Conservation (phyloP, 1,140 invertebrate species). For the Calosoma granatense region DNA sequence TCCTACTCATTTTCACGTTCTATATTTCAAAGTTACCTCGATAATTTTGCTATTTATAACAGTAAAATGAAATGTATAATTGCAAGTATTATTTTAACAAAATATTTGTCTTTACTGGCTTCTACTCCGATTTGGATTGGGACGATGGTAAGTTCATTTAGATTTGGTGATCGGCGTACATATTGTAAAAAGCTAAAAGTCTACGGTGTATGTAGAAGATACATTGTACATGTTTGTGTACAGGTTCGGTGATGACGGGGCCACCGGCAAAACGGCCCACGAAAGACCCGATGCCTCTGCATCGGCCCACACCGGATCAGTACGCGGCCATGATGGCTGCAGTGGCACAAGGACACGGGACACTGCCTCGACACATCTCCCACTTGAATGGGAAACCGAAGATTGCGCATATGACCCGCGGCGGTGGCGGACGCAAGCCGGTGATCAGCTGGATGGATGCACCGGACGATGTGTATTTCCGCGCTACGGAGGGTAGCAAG, state of each 20-base stretch:
- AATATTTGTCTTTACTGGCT: slow-evolving; percentile 43
- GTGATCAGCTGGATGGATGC: slow-evolving; percentile 97
- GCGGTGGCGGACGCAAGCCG: slow-evolving; percentile 62
- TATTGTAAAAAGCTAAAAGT: neutral
- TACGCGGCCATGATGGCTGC: slow-evolving; percentile 52
- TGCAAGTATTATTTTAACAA: too few species aligned
- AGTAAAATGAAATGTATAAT: too few species aligned
- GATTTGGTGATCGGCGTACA: neutral
- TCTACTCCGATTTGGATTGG: slow-evolving; percentile 51
- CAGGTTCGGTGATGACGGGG: slow-evolving; percentile 29
- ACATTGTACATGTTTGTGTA: neutral
- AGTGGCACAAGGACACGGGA: slow-evolving; percentile 43
- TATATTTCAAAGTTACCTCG: too few species aligned
- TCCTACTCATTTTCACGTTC: slow-evolving; percentile 16
- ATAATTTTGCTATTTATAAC: slow-evolving; percentile 13
- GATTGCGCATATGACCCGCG: slow-evolving; percentile 53
- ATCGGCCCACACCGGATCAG: slow-evolving; percentile 52
- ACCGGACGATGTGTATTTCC: slow-evolving; percentile 93
- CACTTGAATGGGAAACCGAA: slow-evolving; percentile 66
- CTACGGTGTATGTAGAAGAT: slow-evolving; percentile 14
- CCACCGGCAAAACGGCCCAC: slow-evolving; percentile 54
- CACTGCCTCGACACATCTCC: slow-evolving; percentile 49
- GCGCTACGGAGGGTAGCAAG: slow-evolving; percentile 83
- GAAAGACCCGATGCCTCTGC: slow-evolving; percentile 57
- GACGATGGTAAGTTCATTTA: slow-evolving; percentile 43